Percentiles rank a stretch among this genome's conserved stretches.
Conservation (phyloP, 2,797 vertebrate species). For the Hydrophis major region DNA sequence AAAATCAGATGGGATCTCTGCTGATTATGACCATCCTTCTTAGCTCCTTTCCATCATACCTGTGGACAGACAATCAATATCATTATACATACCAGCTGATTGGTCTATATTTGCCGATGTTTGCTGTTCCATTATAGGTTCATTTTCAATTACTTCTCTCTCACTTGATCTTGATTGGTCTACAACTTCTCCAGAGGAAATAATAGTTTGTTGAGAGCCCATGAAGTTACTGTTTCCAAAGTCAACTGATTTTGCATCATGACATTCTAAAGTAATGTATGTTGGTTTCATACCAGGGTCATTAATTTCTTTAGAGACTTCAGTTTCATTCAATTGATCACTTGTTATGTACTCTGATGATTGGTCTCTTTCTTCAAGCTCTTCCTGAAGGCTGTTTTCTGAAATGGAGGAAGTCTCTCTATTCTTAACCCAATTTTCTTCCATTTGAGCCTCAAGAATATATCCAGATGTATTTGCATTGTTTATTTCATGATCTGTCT, state of each 20-base stretch:
- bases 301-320: conserved; percentile 75
- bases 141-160: conserved; percentile 28
- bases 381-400: conserved; percentile 31
- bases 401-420: conserved; percentile 42
- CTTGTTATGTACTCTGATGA: conserved; percentile 38
- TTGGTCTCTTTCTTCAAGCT: conserved; percentile 39
- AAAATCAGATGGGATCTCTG: background rate
- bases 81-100: conserved; percentile 52
- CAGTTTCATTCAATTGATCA: conserved; percentile 53
- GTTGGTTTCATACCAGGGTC: conserved; percentile 73
- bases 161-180: conserved; percentile 28
- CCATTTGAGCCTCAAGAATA: conserved; percentile 58
- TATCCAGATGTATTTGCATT: conserved; percentile 66
- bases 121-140: conserved; percentile 26
- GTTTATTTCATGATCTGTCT: conserved; percentile 67
- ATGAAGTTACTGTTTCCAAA: conserved; percentile 66
- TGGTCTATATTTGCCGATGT: conserved; percentile 21
- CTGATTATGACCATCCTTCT: background rate
- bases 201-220: conserved; percentile 55
- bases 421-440: conserved; percentile 58
- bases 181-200: conserved; percentile 39
- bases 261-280: conserved; percentile 82
- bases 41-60: background rate
- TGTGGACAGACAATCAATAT: background rate
- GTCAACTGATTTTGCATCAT: conserved; percentile 77